A percentile compares a stretch with the other conserved stretches of the same genome.
Conservation (phyloP, 2,797 vertebrate genomes). For the Gymnothorax javanicus region DNA sequence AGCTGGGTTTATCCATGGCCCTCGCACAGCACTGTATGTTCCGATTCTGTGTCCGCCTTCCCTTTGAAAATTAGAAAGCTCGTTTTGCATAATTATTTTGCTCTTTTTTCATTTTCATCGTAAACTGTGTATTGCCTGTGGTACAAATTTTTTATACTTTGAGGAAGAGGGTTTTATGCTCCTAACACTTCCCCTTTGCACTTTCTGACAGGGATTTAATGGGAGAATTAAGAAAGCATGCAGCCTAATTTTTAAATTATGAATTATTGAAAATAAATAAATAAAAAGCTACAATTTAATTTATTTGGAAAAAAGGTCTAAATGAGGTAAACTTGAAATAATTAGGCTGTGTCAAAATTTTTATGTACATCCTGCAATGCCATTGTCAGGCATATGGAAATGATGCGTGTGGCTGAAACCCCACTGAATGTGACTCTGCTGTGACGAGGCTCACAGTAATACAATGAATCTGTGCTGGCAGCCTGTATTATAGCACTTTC, state of each 20-base stretch:
- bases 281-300: neutral
- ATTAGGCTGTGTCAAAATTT: neutral
- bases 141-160: slow-evolving; percentile 18
- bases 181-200: slow-evolving; percentile 7
- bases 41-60: slow-evolving; percentile 3
- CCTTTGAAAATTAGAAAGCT: slow-evolving; percentile 24
- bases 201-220: neutral
- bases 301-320: slow-evolving; percentile 3
- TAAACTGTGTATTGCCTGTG: slow-evolving; percentile 30
- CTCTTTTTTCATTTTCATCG: slow-evolving; percentile 19
- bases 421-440: neutral
- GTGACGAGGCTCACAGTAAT: neutral
- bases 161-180: slow-evolving; percentile 13
- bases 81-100: slow-evolving; percentile 30
- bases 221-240: neutral
- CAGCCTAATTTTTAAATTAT: slow-evolving; percentile 2
- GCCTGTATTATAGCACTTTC: neutral
- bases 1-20: neutral
- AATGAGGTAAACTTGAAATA: neutral
- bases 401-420: neutral
- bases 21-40: neutral
- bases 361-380: neutral
- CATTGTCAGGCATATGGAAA: neutral
- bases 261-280: neutral
- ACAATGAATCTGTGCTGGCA: neutral